Conservation (phyloP, 2,113 vertebrate species). For the Zapornia atra region DNA sequence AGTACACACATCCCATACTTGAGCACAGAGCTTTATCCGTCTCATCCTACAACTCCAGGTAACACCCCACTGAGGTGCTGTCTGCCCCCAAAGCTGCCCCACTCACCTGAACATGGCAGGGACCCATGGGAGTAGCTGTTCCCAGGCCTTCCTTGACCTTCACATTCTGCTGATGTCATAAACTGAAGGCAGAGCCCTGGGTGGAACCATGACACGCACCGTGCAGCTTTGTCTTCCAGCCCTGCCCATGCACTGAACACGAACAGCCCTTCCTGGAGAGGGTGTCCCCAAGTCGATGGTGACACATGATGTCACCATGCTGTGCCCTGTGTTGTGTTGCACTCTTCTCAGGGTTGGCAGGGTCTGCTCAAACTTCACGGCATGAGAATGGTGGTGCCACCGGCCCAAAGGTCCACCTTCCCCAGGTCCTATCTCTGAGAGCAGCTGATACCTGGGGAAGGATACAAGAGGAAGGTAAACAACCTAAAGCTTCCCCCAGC, state of each 20-base stretch:
- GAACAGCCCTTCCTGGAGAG: background rate
- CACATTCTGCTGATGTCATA: background rate
- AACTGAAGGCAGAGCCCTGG: background rate
- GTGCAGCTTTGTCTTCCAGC: background rate
- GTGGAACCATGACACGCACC: background rate
- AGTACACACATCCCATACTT: background rate
- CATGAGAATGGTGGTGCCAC: background rate
- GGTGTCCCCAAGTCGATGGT: rapidly evolving
- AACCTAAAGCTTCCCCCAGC: background rate
- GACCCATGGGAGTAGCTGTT: background rate
- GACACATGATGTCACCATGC: background rate
- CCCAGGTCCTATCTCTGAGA: background rate
- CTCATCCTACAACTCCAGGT: background rate
- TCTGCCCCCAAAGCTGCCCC: background rate
- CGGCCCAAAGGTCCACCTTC: background rate
- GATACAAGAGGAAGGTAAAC: background rate
- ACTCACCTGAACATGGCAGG: background rate
- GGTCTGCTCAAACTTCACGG: background rate
- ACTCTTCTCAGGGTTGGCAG: background rate
- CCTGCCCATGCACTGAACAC: background rate
- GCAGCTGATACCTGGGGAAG: background rate
- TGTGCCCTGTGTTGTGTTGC: background rate
- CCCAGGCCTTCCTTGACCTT: background rate
- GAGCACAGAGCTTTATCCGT: background rate
- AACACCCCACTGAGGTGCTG: background rate